Evolutionary conservation across 2,113 vertebrate genomes (phyloP).

Genomic region (Murina feae): DNA sequence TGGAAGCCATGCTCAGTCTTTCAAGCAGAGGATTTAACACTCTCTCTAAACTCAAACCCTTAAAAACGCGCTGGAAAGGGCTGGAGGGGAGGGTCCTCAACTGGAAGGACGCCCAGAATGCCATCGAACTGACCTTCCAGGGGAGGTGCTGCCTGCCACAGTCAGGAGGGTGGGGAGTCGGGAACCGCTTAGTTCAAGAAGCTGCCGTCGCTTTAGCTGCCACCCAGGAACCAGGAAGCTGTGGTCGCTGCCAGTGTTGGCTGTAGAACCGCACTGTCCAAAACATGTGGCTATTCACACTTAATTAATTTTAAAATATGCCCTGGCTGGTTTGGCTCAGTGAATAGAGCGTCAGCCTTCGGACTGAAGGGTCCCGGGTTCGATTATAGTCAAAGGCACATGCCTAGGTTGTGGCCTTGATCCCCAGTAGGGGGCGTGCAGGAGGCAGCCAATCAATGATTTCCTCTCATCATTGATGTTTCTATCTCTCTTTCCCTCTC

Average conservation of each 20-base stretch:
- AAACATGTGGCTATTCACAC: not conserved
- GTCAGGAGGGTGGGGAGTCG: not conserved
- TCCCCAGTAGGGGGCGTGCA: no score
- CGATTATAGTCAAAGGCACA: no score
- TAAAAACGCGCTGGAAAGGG: not conserved
- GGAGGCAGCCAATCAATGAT: no score
- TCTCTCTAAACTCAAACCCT: not conserved
- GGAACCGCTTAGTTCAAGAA: not conserved
- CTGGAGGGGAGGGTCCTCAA: not conserved
- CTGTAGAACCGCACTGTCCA: not conserved
- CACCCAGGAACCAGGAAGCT: no score
- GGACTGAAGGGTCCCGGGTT: no score
- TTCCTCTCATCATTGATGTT: no score
- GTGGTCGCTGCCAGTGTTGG: fast-evolving
- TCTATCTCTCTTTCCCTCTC: no score
- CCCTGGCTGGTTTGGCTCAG: no score
- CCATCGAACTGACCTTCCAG: not conserved
- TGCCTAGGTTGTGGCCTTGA: no score
- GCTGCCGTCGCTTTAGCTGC: not conserved
- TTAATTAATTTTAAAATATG: not conserved
- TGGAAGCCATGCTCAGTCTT: not conserved
- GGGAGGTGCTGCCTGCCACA: not conserved
- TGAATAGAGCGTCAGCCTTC: no score
- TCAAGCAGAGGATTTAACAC: not conserved
- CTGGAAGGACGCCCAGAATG: not conserved